phyloP scores from a whole-genome alignment of 2,888 invertebrate genomes.

The Hypomecis punctinalis region DNA sequence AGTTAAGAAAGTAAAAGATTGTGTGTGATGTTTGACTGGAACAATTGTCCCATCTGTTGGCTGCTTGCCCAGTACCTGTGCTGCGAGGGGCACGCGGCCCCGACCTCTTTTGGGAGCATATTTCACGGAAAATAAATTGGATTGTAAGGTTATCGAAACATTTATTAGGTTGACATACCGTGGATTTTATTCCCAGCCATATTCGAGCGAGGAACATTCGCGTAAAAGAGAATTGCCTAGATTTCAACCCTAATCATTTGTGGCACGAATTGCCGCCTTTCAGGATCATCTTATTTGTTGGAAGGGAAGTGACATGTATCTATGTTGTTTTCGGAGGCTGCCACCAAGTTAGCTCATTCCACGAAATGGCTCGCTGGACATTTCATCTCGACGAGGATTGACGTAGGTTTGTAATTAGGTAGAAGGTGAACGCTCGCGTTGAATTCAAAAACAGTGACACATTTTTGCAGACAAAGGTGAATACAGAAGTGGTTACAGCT shows the following conservation, averaged over 20 bases:
- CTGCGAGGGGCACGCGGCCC: slow-evolving; percentile 52
- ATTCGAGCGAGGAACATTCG: slow-evolving; percentile 19
- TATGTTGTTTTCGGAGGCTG: slow-evolving; percentile 8
- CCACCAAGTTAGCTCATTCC: slow-evolving; percentile 7
- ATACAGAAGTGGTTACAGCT: slow-evolving; percentile 15
- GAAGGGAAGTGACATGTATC: neutral
- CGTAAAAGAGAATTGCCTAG: slow-evolving; percentile 23
- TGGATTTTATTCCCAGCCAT: slow-evolving; percentile 23
- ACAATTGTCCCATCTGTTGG: slow-evolving; percentile 76
- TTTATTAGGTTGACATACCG: slow-evolving; percentile 41
- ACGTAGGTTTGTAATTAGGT: slow-evolving; percentile 30
- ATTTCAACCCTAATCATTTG: slow-evolving; percentile 27
- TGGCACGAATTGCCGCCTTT: slow-evolving; percentile 23
- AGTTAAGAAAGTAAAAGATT: slow-evolving; percentile 23
- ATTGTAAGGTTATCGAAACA: slow-evolving; percentile 45
- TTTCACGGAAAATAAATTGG: slow-evolving; percentile 48
- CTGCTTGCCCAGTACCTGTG: slow-evolving; percentile 69
- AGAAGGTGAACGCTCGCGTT: slow-evolving; percentile 33
- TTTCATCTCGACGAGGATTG: slow-evolving; percentile 30
- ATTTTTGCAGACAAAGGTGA: slow-evolving; percentile 14
- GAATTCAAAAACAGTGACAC: slow-evolving; percentile 30
- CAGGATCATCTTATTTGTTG: slow-evolving; percentile 15
- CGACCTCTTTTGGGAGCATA: slow-evolving; percentile 53
- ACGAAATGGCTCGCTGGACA: slow-evolving; percentile 24
- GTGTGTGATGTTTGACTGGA: slow-evolving; percentile 40